phyloP scores from a whole-genome alignment of 2,113 vertebrate genomes.

The Casuarius casuarius region DNA sequence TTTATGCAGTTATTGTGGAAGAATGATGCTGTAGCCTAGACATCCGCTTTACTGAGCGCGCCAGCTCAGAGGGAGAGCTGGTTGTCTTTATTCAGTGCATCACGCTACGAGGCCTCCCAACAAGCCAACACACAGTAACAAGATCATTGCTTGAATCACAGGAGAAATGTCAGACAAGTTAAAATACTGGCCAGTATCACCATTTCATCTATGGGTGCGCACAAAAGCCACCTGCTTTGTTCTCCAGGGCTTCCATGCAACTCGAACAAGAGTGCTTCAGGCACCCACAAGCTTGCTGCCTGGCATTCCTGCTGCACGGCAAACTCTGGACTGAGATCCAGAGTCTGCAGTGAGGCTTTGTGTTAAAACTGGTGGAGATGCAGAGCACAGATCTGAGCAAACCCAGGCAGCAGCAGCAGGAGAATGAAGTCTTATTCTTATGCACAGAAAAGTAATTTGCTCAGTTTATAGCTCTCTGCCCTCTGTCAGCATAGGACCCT shows the following conservation, averaged over 20 bases:
- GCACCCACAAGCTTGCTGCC: background rate
- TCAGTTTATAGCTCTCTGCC: background rate
- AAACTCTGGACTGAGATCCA: fast-evolving
- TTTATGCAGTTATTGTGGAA: background rate
- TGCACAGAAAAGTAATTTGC: background rate
- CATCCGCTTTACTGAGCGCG: too few species aligned
- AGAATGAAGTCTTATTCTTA: background rate
- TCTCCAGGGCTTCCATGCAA: background rate
- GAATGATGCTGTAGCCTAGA: background rate
- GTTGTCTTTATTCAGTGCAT: too few species aligned
- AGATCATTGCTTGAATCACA: background rate
- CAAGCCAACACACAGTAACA: background rate
- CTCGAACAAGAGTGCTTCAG: background rate
- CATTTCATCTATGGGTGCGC: background rate
- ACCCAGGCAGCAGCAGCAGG: background rate
- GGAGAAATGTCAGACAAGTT: background rate
- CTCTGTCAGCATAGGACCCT: background rate
- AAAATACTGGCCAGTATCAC: background rate
- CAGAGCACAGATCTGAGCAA: background rate
- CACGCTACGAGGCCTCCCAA: background rate
- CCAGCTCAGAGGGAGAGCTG: background rate
- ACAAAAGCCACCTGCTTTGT: background rate
- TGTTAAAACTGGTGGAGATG: background rate
- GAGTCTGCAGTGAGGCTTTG: background rate
- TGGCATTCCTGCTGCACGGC: background rate